These are phyloP conservation scores for Camelus bactrianus DNA, from an alignment of 2,113 vertebrate genomes.

Conservation along the genomic window DNA sequence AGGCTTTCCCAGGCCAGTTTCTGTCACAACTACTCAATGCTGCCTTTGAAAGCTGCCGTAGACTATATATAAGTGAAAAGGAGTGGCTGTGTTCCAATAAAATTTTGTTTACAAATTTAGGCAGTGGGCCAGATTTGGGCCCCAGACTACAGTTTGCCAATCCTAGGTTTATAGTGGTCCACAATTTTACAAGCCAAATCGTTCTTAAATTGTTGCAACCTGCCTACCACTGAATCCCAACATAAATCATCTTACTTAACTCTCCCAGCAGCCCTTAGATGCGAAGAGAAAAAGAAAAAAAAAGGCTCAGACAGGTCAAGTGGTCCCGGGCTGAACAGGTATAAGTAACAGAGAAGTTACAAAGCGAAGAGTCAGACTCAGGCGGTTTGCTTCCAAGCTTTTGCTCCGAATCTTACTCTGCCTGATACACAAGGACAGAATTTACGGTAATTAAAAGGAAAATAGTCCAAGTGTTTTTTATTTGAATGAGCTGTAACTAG, in stretches of 20 bases:
- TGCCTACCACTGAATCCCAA: background rate
- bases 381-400: background rate
- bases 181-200: background rate
- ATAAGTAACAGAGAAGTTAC: background rate
- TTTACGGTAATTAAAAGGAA: background rate
- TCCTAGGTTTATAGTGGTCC: background rate
- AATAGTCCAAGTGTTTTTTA: slow-evolving; percentile 46
- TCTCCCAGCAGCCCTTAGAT: background rate
- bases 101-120: slow-evolving; percentile 22
- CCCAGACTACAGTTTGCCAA: background rate
- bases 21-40: background rate
- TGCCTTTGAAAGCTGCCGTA: background rate
- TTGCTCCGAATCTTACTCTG: background rate
- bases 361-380: background rate
- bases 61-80: background rate
- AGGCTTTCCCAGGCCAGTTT: background rate
- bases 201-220: background rate
- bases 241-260: slow-evolving; percentile 9
- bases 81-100: background rate
- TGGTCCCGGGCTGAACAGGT: background rate
- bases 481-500: slow-evolving; percentile 16
- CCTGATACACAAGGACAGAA: background rate
- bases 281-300: background rate
- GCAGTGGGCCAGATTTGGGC: background rate
- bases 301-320: background rate